Percentiles rank a stretch among this genome's conserved stretches.
These are phyloP conservation scores for Rhinopomastus cyanomelas DNA, from an alignment of 2,113 vertebrate species.

Conservation along the genomic window DNA sequence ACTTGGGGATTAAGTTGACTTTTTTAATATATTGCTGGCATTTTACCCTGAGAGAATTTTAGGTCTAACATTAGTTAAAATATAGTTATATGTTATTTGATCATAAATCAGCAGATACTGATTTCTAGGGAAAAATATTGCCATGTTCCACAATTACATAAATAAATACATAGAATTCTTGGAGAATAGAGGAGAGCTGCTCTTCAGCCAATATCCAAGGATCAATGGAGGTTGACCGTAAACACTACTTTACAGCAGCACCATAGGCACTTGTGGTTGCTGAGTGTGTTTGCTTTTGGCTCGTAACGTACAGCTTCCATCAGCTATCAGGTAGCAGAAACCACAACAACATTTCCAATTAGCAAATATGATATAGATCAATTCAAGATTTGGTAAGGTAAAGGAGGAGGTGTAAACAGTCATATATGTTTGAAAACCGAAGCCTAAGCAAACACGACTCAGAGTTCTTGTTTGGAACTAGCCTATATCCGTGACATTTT, in stretches of 20 bases:
- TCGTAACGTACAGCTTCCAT: constrained; percentile 2
- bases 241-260: not conserved
- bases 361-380: not conserved
- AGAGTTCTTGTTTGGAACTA: not conserved
- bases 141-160: not conserved
- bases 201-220: not conserved
- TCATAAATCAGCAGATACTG: not conserved
- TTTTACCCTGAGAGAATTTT: not conserved
- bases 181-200: not conserved
- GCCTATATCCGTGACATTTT: constrained; percentile 36
- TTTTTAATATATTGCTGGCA: not conserved
- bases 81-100: not conserved
- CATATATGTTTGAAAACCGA: not conserved
- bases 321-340: constrained; percentile 24
- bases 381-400: not conserved
- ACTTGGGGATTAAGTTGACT: not conserved
- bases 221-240: not conserved
- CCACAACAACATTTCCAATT: constrained; percentile 8
- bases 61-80: not conserved
- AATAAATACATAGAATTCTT: not conserved
- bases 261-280: not conserved
- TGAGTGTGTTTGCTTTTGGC: not conserved
- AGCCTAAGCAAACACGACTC: constrained; percentile 14
- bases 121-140: not conserved
- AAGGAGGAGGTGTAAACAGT: not conserved